Base-by-base conservation (phyloP, 2,797 vertebrate genomes). In the Crax fasciolata region DNA sequence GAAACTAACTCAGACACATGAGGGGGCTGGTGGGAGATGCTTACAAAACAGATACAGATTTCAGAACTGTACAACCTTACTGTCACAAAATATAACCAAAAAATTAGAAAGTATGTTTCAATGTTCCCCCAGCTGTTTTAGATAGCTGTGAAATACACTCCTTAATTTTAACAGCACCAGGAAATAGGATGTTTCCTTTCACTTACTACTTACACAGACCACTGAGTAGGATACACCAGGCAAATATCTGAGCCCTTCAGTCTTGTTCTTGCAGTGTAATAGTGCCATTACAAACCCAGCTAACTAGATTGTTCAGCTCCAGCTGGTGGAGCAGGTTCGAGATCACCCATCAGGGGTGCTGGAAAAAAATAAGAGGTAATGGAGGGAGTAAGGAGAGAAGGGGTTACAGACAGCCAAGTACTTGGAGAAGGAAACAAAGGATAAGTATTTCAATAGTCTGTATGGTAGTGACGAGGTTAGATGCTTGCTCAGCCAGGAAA, bases 261-360 rank as follows among this genome's bases (percentile, higher is more conserved):
- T 17, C 55, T 49, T 12, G 4, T 58, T 70, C 21, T 38, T 30
- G 16, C 65, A 49, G 1, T 0, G 3, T 1, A 7, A 32, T 2
- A 46, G 32, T 1, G 1, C 10, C 51, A 51, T 28, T 65, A 61
- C 5, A 4, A 65, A 43, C 46, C 38, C 6, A 8, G 74, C 51
- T 57, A 68, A 44, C 4, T 5, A 11, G 58, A 27, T 2, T 24
- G 59, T 14, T 15, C 49, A 38, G 59, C 28, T 75, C 39, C 71
- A 38, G 7, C 61, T 65, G 44, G 49, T 28, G 43, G 18, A 51
- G 75, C 13, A 55, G 41, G 32, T 30, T 62, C 6, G 28, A 10
- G 30, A 39, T 25, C 3, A 70, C 27, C 44, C 28, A 54, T 54
- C n/a, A 51, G 32, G 25, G 11, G 15, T 35, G 13, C 1, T n/a